Evolutionary conservation across 2,888 invertebrate genomes (phyloP).

Genomic region (Chydorus sphaericus): DNA sequence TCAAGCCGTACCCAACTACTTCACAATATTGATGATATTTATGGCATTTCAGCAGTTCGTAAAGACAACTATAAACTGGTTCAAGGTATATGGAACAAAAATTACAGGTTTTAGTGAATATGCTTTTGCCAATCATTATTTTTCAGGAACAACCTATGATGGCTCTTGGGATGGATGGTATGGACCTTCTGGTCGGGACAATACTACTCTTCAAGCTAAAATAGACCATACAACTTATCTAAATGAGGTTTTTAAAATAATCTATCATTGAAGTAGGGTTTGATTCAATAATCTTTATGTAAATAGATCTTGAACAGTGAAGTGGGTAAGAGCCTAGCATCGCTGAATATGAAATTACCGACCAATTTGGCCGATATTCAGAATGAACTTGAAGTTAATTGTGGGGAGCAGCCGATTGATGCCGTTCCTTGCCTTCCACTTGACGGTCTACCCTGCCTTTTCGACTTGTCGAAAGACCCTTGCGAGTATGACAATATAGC

Average conservation of each 20-base stretch:
- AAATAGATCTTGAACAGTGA: conserved; percentile 27
- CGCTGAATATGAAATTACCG: conserved; percentile 38
- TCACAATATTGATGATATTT: conserved; percentile 61
- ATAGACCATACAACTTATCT: conserved; percentile 7
- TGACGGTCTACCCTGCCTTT: conserved; percentile 57
- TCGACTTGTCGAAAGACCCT: conserved; percentile 65
- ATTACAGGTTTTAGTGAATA: too few relatives aligned
- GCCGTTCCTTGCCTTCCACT: not conserved
- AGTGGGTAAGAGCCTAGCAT: conserved; percentile 41
- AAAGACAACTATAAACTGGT: conserved; percentile 43
- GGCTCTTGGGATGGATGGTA: conserved; percentile 57
- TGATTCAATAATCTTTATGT: conserved; percentile 12
- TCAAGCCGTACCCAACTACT: conserved; percentile 50
- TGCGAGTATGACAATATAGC: conserved; percentile 70
- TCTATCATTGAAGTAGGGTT: too few relatives aligned
- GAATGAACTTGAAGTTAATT: conserved; percentile 39
- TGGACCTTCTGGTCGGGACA: conserved; percentile 22
- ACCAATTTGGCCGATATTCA: conserved; percentile 28
- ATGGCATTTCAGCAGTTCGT: conserved; percentile 52
- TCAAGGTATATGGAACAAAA: conserved; percentile 10
- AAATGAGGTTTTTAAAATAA: too few relatives aligned
- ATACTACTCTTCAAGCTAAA: too few relatives aligned
- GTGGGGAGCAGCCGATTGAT: conserved; percentile 25
- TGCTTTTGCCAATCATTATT: too few relatives aligned
- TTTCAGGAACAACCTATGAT: conserved; percentile 51